phyloP scores from a whole-genome alignment of 1,140 invertebrate species.

The Adoxophyes honmai region DNA sequence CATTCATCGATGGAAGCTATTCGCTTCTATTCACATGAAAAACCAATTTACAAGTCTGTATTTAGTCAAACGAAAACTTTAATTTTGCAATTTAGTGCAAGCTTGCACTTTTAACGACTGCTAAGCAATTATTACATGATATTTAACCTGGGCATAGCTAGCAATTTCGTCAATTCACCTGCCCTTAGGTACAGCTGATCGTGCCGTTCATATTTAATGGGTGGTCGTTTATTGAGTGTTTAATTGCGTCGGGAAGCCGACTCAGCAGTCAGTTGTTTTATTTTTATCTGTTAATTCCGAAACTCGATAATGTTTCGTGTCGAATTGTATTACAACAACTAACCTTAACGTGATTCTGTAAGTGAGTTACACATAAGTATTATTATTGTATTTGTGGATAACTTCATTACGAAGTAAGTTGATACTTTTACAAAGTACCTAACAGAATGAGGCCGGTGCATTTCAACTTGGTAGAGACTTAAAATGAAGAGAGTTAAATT shows the following conservation, averaged over 20 bases:
- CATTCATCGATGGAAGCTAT: too few species aligned
- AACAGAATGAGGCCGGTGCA: too few species aligned
- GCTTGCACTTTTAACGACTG: too few species aligned
- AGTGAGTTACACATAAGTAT: not conserved
- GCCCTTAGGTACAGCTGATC: constrained; percentile 36
- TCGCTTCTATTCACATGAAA: too few species aligned
- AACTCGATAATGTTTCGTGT: not conserved
- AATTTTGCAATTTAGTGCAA: too few species aligned
- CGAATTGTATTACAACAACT: not conserved
- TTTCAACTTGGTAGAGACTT: too few species aligned
- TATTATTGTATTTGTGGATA: not conserved
- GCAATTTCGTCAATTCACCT: constrained; percentile 29
- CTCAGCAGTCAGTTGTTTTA: constrained; percentile 13
- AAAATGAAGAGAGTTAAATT: too few species aligned
- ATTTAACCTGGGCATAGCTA: constrained; percentile 18
- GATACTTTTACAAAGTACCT: too few species aligned
- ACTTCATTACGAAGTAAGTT: too few species aligned
- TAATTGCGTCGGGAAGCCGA: constrained; percentile 30
- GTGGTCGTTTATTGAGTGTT: constrained; percentile 26
- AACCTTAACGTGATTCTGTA: not conserved
- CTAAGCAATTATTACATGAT: constrained; percentile 6
- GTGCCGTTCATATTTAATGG: not conserved
- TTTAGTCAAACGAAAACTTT: too few species aligned
- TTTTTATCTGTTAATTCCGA: constrained; percentile 2
- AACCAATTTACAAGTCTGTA: too few species aligned